Percentiles rank a stretch among this genome's conserved stretches.
Evolutionary conservation across 2,888 invertebrate species (phyloP).

Genomic region (Lordiphosa fenestrarum): DNA sequence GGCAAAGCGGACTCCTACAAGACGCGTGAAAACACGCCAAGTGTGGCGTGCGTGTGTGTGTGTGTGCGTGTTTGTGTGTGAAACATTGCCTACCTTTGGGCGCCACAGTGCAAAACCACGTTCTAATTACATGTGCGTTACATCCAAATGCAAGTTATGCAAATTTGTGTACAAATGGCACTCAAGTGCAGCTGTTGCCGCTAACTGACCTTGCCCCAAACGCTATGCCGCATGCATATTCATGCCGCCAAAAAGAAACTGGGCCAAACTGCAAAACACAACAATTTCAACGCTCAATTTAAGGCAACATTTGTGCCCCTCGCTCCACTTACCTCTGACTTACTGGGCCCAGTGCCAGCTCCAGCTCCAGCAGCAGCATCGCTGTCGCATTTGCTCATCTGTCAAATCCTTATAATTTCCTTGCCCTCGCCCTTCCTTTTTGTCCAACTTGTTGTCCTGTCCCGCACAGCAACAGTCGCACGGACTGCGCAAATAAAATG

Average conservation of each 20-base stretch:
- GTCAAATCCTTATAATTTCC: conserved; percentile 69
- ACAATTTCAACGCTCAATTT: conserved; percentile 60
- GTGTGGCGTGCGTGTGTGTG: conserved; percentile 4
- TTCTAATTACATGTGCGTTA: conserved; percentile 57
- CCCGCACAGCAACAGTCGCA: conserved; percentile 10
- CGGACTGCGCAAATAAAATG: conserved; percentile 36
- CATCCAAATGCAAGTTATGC: conserved; percentile 52
- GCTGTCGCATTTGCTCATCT: conserved; percentile 50
- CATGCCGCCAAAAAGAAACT: conserved; percentile 54
- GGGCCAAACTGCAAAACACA: conserved; percentile 53
- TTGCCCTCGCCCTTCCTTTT: conserved; percentile 14
- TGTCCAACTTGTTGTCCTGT: conserved; percentile 64
- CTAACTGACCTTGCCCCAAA: conserved; percentile 44
- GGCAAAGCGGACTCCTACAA: not conserved
- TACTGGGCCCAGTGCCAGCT: conserved; percentile 1
- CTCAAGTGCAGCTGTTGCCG: conserved; percentile 71
- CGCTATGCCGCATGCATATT: conserved; percentile 69
- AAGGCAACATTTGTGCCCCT: conserved; percentile 33
- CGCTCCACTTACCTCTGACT: conserved; percentile 18
- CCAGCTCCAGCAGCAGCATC: conserved; percentile 14
- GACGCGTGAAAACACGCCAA: conserved; percentile 15
- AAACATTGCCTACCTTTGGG: conserved; percentile 36
- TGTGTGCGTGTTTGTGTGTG: conserved; percentile 13
- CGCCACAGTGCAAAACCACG: conserved; percentile 29
- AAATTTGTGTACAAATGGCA: conserved; percentile 51